Conservation (phyloP, 2,113 vertebrate genomes). For the Psilopsiagon aurifrons region DNA sequence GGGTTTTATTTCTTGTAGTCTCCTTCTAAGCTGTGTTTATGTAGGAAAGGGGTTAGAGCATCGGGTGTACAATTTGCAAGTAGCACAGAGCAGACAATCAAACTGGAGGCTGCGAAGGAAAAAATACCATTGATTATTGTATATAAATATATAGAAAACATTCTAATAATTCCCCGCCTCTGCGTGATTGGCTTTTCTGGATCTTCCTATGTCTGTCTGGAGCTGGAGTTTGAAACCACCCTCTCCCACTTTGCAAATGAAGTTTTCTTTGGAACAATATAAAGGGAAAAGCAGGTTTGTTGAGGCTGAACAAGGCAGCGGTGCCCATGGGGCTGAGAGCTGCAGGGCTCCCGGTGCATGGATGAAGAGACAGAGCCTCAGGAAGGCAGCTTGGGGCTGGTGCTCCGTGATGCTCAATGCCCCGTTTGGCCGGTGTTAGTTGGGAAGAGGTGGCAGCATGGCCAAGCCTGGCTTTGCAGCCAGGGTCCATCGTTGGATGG, state of each 20-base stretch:
- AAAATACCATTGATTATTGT: conserved; percentile 76
- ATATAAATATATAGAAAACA: conserved; percentile 70
- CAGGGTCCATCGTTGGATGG: neutral
- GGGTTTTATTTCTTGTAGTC: conserved; percentile 53
- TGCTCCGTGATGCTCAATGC: neutral
- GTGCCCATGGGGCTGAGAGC: neutral
- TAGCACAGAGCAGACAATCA: conserved; percentile 63
- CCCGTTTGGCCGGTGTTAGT: neutral
- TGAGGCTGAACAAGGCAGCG: neutral
- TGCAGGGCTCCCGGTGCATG: fast-evolving
- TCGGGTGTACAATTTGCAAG: conserved; percentile 75
- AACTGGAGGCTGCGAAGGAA: conserved; percentile 35
- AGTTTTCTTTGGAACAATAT: neutral
- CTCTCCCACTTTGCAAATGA: neutral
- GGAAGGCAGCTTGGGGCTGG: neutral
- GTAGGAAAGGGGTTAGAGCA: conserved; percentile 70
- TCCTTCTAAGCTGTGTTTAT: conserved; percentile 69
- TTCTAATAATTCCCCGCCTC: conserved; percentile 61
- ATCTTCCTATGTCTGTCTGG: conserved; percentile 9
- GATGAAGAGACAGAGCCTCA: neutral
- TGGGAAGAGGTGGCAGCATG: neutral
- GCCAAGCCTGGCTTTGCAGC: neutral
- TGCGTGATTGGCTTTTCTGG: conserved; percentile 55
- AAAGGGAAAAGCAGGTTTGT: neutral
- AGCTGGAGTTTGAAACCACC: conserved; percentile 51